A percentile compares a stretch with the other conserved stretches of the same genome.
phyloP scores from a whole-genome alignment of 2,888 invertebrate species.

The Drosophila rubida region DNA sequence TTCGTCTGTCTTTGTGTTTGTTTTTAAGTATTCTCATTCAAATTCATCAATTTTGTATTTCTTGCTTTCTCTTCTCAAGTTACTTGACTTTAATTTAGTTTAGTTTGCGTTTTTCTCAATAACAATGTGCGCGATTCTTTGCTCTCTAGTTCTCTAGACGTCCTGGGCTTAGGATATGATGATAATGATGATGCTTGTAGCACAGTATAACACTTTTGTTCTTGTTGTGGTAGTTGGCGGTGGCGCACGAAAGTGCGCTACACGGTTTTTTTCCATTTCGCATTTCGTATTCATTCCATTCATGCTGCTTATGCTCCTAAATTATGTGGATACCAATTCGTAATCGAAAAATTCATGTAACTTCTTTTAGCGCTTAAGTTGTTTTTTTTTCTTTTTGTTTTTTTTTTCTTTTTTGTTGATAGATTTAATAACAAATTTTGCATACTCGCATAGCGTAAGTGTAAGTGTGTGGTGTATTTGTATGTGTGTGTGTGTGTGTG shows the following conservation, averaged over 20 bases:
- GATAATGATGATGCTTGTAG: slow-evolving; percentile 67
- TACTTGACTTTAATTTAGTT: slow-evolving; percentile 26
- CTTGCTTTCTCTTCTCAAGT: background rate
- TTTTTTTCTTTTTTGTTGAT: slow-evolving; percentile 22
- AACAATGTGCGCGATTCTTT: slow-evolving; percentile 68
- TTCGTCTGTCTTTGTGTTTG: slow-evolving; percentile 13
- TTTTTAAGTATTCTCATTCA: slow-evolving; percentile 11
- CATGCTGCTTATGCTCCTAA: slow-evolving; percentile 7
- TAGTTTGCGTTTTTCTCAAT: slow-evolving; percentile 25
- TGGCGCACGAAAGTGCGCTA: slow-evolving; percentile 37
- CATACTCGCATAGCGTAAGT: slow-evolving; percentile 20
- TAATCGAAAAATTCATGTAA: slow-evolving; percentile 41
- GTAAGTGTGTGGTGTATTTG: slow-evolving; percentile 17
- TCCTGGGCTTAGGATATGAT: slow-evolving; percentile 40
- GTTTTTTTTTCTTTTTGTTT: slow-evolving; percentile 17
- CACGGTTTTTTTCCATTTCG: slow-evolving; percentile 15
- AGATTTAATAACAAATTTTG: slow-evolving; percentile 35
- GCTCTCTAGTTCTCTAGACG: slow-evolving; percentile 37
- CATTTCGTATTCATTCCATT: background rate
- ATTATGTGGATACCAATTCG: slow-evolving; percentile 29
- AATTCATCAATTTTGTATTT: slow-evolving; percentile 5
- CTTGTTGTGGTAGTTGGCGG: background rate
- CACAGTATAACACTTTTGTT: slow-evolving; percentile 69
- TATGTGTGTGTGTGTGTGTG: slow-evolving; percentile 33
- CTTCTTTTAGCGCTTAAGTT: slow-evolving; percentile 16